These are phyloP conservation scores for Ernsta delagoae DNA, from an alignment of 2,888 invertebrate genomes.

Conservation along the genomic window DNA sequence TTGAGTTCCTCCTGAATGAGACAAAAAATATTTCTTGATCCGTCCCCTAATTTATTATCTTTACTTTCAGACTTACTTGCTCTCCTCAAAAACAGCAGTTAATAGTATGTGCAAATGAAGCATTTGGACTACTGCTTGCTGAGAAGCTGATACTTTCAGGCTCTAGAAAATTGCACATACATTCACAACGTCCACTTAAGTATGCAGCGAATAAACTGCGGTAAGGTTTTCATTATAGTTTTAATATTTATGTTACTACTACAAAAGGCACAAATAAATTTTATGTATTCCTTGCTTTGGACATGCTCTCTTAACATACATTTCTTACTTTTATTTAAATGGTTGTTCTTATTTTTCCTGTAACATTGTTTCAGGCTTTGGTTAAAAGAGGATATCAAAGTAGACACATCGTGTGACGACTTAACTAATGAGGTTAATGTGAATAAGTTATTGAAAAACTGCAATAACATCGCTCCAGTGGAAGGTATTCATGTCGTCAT, in stretches of 20 bases:
- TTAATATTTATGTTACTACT: too few relatives aligned
- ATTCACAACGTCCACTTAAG: neutral
- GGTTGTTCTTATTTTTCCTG: too few relatives aligned
- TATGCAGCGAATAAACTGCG: slow-evolving; percentile 3
- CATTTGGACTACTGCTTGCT: slow-evolving; percentile 1
- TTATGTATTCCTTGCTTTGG: too few relatives aligned
- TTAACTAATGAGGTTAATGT: neutral
- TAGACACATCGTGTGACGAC: slow-evolving; percentile 1
- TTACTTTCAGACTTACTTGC: neutral
- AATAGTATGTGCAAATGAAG: slow-evolving; percentile 14
- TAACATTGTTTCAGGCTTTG: neutral
- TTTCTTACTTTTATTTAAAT: too few relatives aligned
- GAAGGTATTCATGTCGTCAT: slow-evolving; percentile 16
- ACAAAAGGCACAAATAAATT: too few relatives aligned
- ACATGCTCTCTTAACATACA: too few relatives aligned
- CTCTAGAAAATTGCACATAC: slow-evolving; percentile 5
- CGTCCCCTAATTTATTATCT: neutral
- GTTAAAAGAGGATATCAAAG: slow-evolving; percentile 4
- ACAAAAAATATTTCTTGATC: neutral
- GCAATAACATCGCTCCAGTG: neutral
- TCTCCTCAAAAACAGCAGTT: slow-evolving; percentile 14
- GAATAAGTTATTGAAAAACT: neutral
- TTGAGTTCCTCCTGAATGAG: neutral
- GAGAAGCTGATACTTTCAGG: slow-evolving; percentile 4
- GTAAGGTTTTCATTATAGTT: neutral